Percentiles rank a stretch among this genome's conserved stretches.
Conservation (phyloP, 2,113 vertebrate species). For the Stictonetta naevosa region DNA sequence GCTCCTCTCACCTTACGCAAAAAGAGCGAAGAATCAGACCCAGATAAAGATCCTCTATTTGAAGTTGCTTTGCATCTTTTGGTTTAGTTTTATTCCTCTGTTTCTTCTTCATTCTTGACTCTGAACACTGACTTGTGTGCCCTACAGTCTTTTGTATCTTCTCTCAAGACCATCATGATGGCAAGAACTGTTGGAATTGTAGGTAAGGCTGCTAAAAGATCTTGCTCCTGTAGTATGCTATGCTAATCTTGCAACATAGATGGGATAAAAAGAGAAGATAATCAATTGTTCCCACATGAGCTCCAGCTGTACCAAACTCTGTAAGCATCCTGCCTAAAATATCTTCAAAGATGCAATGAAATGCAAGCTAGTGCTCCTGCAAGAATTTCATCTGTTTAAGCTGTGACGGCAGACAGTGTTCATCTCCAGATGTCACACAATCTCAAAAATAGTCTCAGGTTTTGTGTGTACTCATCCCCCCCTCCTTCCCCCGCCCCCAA, state of each 20-base stretch:
- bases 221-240: not conserved
- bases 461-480: not conserved
- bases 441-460: not conserved
- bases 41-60: not conserved
- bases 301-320: not conserved
- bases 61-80: not conserved
- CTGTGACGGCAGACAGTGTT: not conserved
- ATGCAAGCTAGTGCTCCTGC: not conserved
- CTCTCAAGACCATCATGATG: not conserved
- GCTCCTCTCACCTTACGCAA: not conserved
- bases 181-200: not conserved
- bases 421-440: not conserved
- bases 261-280: not conserved
- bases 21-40: not conserved
- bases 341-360: not conserved
- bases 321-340: not conserved
- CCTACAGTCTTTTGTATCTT: not conserved
- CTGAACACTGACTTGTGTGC: not conserved
- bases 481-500: too few species aligned
- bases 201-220: not conserved
- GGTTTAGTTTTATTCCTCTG: not conserved
- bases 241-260: not conserved
- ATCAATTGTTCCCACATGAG: not conserved
- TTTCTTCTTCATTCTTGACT: not conserved
- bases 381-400: not conserved